Percentiles rank a stretch among this genome's conserved stretches.
Conservation (phyloP, 1,140 invertebrate genomes). For the Chrysoperla carnea region DNA sequence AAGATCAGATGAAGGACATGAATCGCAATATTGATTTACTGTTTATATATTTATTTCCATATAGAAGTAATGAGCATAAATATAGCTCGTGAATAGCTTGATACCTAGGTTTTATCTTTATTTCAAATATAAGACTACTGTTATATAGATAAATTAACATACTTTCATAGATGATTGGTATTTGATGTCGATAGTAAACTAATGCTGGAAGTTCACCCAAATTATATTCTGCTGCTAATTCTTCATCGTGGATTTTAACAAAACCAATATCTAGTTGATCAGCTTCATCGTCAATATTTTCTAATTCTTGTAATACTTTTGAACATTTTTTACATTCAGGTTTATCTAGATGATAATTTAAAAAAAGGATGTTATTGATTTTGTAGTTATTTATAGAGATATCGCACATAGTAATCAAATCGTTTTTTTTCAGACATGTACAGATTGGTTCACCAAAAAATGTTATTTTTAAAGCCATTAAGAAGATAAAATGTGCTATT, state of each 20-base stretch:
- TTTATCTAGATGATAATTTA: slow-evolving; percentile 49
- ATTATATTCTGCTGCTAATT: slow-evolving; percentile 82
- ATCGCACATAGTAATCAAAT: not conserved
- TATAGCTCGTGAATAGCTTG: no score
- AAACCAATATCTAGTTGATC: slow-evolving; percentile 88
- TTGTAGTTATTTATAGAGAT: not conserved
- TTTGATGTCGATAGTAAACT: slow-evolving; percentile 87
- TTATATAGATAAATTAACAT: no score
- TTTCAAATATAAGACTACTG: no score
- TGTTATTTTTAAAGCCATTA: slow-evolving; percentile 19
- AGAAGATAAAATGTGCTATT: no score
- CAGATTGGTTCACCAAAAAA: not conserved
- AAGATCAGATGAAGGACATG: no score
- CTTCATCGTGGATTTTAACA: slow-evolving; percentile 85
- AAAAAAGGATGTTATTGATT: slow-evolving; percentile 8
- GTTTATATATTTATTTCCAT: no score
- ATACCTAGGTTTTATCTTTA: no score
- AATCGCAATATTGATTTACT: no score
- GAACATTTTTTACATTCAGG: slow-evolving; percentile 82
- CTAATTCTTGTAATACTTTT: slow-evolving; percentile 73
- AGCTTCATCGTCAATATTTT: slow-evolving; percentile 93
- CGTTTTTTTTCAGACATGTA: not conserved
- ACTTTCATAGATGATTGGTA: slow-evolving; percentile 90
- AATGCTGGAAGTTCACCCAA: slow-evolving; percentile 71
- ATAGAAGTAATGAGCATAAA: no score